These are phyloP conservation scores for Melanotaenia pygmaea DNA, from an alignment of 2,797 vertebrate species.

Conservation along the genomic window DNA sequence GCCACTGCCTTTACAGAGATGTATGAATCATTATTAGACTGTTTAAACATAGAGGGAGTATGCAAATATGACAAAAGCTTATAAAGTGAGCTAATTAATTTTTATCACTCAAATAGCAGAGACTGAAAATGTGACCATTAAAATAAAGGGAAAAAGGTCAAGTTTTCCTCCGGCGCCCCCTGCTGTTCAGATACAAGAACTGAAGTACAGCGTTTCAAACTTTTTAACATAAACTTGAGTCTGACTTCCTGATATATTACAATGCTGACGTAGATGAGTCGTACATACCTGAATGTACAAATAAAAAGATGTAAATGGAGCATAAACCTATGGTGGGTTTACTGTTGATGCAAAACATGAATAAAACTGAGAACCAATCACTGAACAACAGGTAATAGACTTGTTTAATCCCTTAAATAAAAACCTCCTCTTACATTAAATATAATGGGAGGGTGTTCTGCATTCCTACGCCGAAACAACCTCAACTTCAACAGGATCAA, in stretches of 20 bases:
- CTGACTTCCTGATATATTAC: neutral
- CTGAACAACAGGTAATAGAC: neutral
- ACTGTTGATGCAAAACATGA: neutral
- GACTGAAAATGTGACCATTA: too few species aligned
- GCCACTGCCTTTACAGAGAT: neutral
- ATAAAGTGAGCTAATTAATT: slow-evolving; percentile 12
- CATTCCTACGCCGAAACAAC: slow-evolving; percentile 55
- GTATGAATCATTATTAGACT: neutral
- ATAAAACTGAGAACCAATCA: too few species aligned
- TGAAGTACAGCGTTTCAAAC: neutral
- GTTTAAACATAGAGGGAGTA: slow-evolving; percentile 60
- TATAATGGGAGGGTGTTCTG: neutral
- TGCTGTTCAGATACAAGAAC: slow-evolving; percentile 42
- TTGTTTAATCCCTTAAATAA: neutral
- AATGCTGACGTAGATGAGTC: neutral
- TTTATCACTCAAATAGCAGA: neutral
- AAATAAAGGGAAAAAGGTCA: neutral
- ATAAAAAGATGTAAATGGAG: neutral
- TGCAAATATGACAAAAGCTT: slow-evolving; percentile 23
- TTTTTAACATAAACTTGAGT: neutral
- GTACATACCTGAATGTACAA: neutral
- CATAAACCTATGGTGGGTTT: neutral
- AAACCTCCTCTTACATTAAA: neutral
- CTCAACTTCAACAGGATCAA: slow-evolving; percentile 64
- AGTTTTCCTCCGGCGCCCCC: slow-evolving; percentile 44